A percentile compares a stretch with the other conserved stretches of the same genome.
These are phyloP conservation scores for Ophion slaviceki DNA, from an alignment of 2,888 invertebrate genomes.

Conservation along the genomic window DNA sequence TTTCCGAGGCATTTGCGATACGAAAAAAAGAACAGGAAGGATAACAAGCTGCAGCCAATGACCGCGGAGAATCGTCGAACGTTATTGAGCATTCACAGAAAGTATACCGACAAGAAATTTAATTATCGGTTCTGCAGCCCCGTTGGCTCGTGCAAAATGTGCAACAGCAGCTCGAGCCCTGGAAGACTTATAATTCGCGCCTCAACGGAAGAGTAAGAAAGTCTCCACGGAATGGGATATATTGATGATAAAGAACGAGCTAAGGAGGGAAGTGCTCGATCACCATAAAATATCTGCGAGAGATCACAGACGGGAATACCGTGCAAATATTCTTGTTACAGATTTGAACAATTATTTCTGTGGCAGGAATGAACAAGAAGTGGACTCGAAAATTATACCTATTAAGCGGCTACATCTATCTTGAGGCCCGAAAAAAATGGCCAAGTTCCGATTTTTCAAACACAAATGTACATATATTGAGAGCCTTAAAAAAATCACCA, in stretches of 20 bases:
- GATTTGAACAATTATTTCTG: background rate
- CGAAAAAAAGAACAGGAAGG: background rate
- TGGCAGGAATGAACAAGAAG: background rate
- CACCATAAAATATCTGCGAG: background rate
- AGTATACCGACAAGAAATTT: constrained; percentile 25
- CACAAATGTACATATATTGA: too few relatives aligned
- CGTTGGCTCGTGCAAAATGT: constrained; percentile 25
- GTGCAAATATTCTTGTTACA: background rate
- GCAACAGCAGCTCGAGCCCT: constrained; percentile 28
- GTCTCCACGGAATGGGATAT: background rate
- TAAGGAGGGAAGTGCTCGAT: background rate
- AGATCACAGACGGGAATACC: background rate
- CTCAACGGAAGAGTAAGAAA: background rate
- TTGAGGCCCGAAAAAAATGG: too few relatives aligned
- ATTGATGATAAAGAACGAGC: background rate
- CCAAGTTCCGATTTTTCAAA: too few relatives aligned
- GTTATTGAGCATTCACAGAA: background rate
- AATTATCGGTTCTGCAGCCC: constrained; percentile 36
- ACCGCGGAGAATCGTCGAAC: background rate
- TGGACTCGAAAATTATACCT: background rate
- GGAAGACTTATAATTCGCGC: background rate
- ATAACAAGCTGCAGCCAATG: background rate
- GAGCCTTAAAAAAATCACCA: too few relatives aligned
- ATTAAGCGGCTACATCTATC: too few relatives aligned
- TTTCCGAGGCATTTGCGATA: background rate